Conservation (phyloP, 1,140 invertebrate genomes). For the Ladona fulva region DNA sequence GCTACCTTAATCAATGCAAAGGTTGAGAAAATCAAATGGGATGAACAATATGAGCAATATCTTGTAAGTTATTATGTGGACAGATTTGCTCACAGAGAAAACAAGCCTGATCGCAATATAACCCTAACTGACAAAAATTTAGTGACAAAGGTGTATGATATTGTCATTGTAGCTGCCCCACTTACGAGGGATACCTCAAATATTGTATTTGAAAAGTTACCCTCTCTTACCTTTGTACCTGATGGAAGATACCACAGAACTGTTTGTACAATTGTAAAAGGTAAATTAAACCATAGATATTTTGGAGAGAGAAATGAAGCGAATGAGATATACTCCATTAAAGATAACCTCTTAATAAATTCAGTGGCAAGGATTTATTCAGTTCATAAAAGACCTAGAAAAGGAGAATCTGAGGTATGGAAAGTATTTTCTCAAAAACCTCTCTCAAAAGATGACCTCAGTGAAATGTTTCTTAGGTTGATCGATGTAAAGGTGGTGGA, state of each 20-base stretch:
- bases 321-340: conserved; percentile 42
- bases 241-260: conserved; percentile 44
- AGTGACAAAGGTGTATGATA: conserved; percentile 39
- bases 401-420: not conserved
- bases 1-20: conserved; percentile 19
- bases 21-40: conserved; percentile 20
- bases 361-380: not conserved
- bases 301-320: conserved; percentile 36
- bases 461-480: not conserved
- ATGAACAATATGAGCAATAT: conserved; percentile 4
- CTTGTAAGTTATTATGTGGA: not conserved
- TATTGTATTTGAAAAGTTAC: conserved; percentile 34
- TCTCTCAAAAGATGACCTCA: not conserved
- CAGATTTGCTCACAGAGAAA: not conserved
- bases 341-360: conserved; percentile 22
- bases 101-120: not conserved
- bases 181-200: conserved; percentile 37
- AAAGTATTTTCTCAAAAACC: conserved; percentile 13
- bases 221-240: conserved; percentile 25
- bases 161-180: conserved; percentile 51
- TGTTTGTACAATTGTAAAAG: conserved; percentile 48
- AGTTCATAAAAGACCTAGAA: conserved; percentile 16
- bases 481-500: not conserved
- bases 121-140: too few relatives aligned
- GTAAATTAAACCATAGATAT: conserved; percentile 37